Evolutionary conservation across 2,113 vertebrate species (phyloP).

Genomic region (Antigone vipio): DNA sequence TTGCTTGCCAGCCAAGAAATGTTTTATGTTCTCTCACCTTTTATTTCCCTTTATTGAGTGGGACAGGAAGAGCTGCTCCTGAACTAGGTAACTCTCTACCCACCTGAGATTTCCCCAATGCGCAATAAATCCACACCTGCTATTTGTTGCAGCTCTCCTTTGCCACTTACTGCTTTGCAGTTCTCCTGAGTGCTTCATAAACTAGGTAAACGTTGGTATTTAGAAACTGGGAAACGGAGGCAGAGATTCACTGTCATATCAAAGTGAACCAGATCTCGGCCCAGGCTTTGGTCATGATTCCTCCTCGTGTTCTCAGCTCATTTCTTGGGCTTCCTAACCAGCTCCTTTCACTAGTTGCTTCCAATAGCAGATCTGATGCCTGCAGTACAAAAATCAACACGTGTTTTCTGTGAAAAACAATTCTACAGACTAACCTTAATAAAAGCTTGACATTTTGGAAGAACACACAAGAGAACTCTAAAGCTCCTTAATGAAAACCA

Average conservation of each 20-base stretch:
- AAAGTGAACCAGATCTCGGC: not conserved
- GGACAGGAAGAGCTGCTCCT: not conserved
- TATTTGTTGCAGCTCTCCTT: not conserved
- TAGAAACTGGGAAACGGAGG: not conserved
- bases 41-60: not conserved
- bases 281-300: not conserved
- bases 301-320: not conserved
- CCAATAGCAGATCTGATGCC: not conserved
- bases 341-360: not conserved
- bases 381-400: not conserved
- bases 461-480: constrained; percentile 39
- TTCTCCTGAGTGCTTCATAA: not conserved
- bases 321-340: not conserved
- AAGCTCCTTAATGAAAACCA: constrained; percentile 66
- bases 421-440: constrained; percentile 24
- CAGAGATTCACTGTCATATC: not conserved
- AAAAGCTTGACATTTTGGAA: constrained; percentile 25
- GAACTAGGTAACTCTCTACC: not conserved
- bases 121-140: not conserved
- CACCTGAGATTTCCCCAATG: not conserved
- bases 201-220: not conserved
- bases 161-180: not conserved
- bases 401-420: not conserved
- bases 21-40: not conserved
- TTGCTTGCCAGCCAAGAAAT: not conserved